Conservation (phyloP, 2,888 invertebrate species). For the Gerosis bhagava region DNA sequence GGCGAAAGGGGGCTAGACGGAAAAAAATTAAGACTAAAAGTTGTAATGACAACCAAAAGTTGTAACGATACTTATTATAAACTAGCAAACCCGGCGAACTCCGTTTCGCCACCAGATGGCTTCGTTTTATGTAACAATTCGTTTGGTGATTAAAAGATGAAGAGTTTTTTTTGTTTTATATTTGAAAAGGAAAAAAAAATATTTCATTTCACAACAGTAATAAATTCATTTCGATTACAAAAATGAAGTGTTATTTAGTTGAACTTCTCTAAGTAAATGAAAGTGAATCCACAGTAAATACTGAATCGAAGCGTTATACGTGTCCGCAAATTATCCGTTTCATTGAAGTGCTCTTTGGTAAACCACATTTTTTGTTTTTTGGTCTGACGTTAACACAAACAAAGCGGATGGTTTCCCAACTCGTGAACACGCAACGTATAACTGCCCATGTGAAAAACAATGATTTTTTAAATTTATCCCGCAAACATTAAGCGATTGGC, state of each 20-base stretch:
- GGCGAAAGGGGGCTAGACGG: no score
- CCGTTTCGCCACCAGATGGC: no score
- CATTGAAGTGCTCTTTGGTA: not conserved
- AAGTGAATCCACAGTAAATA: slow-evolving; percentile 37
- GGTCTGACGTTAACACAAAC: no score
- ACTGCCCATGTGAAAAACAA: no score
- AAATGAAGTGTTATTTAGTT: no score
- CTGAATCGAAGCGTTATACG: slow-evolving; percentile 35
- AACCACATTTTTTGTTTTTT: slow-evolving; percentile 4
- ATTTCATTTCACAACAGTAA: slow-evolving; percentile 30
- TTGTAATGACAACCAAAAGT: no score
- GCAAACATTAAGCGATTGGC: slow-evolving; percentile 5
- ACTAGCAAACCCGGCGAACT: no score
- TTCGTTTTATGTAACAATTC: slow-evolving; percentile 38
- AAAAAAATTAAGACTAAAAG: no score
- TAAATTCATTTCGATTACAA: slow-evolving; percentile 36
- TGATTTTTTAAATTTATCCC: not conserved
- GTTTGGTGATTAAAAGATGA: slow-evolving; percentile 38
- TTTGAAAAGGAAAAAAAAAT: no score
- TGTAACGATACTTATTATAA: no score
- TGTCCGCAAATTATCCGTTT: slow-evolving; percentile 30
- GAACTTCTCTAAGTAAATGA: not conserved
- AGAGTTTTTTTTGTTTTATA: no score
- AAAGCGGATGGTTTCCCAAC: slow-evolving; percentile 3
- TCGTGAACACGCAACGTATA: slow-evolving; percentile 6